Conservation (phyloP, 2,888 invertebrate species). For the Oligia fasciuncula region DNA sequence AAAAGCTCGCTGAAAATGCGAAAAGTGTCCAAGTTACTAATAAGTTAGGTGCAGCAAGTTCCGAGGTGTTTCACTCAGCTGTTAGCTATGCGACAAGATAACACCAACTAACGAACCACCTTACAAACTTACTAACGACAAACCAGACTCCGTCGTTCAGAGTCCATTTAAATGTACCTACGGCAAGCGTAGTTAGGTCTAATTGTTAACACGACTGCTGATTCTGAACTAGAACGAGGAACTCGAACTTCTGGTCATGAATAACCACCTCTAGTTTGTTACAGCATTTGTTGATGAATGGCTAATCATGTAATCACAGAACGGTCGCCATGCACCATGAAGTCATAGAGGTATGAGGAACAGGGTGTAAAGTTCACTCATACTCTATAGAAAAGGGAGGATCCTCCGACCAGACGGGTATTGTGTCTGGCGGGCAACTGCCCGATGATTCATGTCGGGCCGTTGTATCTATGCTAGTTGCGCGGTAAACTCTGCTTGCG, state of each 20-base stretch:
- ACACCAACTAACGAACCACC: slow-evolving; percentile 57
- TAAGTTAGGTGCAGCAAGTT: slow-evolving; percentile 14
- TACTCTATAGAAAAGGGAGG: too few relatives aligned
- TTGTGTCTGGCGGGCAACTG: too few relatives aligned
- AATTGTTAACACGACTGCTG: slow-evolving; percentile 43
- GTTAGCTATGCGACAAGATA: slow-evolving; percentile 57
- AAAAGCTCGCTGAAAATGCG: neutral
- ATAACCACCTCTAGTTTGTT: slow-evolving; percentile 1
- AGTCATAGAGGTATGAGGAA: too few relatives aligned
- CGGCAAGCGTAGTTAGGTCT: slow-evolving; percentile 36
- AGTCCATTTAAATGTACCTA: slow-evolving; percentile 36
- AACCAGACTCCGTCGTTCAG: slow-evolving; percentile 39
- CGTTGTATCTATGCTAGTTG: too few relatives aligned
- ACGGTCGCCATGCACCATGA: neutral
- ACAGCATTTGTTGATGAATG: slow-evolving; percentile 12
- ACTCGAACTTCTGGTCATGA: slow-evolving; percentile 30
- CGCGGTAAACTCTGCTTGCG: too few relatives aligned
- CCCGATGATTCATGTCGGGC: too few relatives aligned
- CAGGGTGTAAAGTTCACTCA: too few relatives aligned
- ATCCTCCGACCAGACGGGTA: too few relatives aligned
- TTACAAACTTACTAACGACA: slow-evolving; percentile 47
- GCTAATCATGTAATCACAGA: slow-evolving; percentile 7
- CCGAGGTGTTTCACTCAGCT: slow-evolving; percentile 48
- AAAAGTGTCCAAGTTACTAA: slow-evolving; percentile 33
- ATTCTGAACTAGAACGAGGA: slow-evolving; percentile 41